Percentiles rank a stretch among this genome's conserved stretches.
phyloP scores from a whole-genome alignment of 2,888 invertebrate genomes.

The Mythimna pallens region DNA sequence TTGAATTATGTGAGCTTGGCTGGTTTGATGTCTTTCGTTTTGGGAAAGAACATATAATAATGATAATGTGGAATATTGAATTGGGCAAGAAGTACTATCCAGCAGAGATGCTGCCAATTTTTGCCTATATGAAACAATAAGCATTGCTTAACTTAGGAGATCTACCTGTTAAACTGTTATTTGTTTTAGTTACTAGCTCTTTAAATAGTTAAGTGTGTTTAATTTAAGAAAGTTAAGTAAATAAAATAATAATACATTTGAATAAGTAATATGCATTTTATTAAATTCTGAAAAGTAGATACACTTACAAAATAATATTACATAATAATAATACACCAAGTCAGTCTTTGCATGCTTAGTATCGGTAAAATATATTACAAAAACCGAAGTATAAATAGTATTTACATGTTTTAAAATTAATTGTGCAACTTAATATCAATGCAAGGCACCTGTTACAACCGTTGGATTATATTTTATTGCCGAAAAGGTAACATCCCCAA shows the following conservation, averaged over 20 bases:
- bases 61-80: too few relatives aligned
- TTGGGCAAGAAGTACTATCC: too few relatives aligned
- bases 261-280: slow-evolving; percentile 78
- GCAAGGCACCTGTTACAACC: slow-evolving; percentile 61
- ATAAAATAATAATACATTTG: slow-evolving; percentile 55
- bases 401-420: slow-evolving; percentile 61
- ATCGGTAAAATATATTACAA: slow-evolving; percentile 84
- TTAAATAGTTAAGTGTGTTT: too few relatives aligned
- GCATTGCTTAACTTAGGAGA: too few relatives aligned
- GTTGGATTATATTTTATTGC: slow-evolving; percentile 59
- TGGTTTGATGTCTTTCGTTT: background rate
- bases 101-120: too few relatives aligned
- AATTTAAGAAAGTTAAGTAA: slow-evolving; percentile 2
- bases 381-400: slow-evolving; percentile 65
- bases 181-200: slow-evolving; percentile 4
- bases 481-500: slow-evolving; percentile 54
- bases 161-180: background rate
- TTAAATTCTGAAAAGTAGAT: slow-evolving; percentile 81
- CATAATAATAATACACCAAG: slow-evolving; percentile 86
- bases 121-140: too few relatives aligned
- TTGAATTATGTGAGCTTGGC: background rate
- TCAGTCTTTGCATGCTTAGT: slow-evolving; percentile 90
- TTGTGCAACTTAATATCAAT: slow-evolving; percentile 67
- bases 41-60: background rate
- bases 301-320: slow-evolving; percentile 82